These are phyloP conservation scores for Lepidurus couesii DNA, from an alignment of 1,140 invertebrate species.

Conservation along the genomic window DNA sequence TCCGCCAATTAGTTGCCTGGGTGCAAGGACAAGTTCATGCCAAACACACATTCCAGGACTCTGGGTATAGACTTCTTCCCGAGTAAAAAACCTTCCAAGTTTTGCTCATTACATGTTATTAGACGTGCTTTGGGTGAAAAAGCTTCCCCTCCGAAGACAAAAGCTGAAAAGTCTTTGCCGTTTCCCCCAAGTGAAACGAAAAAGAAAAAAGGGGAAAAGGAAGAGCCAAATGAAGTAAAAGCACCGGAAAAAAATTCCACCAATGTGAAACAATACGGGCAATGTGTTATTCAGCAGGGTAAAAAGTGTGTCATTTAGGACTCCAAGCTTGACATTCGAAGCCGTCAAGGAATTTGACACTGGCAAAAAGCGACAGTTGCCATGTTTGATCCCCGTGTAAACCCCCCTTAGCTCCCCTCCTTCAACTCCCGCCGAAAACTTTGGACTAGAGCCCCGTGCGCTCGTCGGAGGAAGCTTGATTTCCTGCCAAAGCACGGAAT, in stretches of 20 bases:
- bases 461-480: slow-evolving; percentile 7
- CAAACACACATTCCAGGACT: slow-evolving; percentile 5
- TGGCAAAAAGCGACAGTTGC: background rate
- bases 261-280: no score
- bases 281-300: no score
- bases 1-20: slow-evolving; percentile 16
- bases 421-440: background rate
- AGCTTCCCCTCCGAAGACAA: no score
- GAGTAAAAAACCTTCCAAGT: background rate
- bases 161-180: background rate
- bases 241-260: no score
- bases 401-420: background rate
- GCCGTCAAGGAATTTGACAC: slow-evolving; percentile 9
- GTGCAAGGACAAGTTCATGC: background rate
- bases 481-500: slow-evolving; percentile 26
- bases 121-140: background rate
- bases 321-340: background rate
- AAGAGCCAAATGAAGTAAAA: background rate
- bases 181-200: background rate
- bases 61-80: background rate
- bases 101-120: slow-evolving; percentile 3
- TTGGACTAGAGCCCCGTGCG: background rate
- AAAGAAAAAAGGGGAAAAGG: slow-evolving; percentile 30
- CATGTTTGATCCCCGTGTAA: background rate
- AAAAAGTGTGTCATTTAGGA: background rate